Conservation (phyloP, 2,113 vertebrate genomes). For the Equus quagga region DNA sequence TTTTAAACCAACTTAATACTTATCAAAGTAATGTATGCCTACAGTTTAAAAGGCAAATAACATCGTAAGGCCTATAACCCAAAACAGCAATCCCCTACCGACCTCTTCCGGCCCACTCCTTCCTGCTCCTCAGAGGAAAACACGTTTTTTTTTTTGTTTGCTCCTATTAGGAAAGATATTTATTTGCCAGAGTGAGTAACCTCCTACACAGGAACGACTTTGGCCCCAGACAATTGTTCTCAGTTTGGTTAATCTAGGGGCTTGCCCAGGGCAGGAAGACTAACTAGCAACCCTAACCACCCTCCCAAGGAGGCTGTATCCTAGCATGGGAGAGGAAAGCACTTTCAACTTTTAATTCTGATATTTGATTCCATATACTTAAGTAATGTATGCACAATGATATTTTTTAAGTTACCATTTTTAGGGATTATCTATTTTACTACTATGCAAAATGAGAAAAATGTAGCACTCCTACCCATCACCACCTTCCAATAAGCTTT, state of each 20-base stretch:
- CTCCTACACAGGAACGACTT: neutral
- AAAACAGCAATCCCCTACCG: rapidly evolving
- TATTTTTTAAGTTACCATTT: neutral
- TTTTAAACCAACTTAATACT: neutral
- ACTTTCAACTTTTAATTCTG: neutral
- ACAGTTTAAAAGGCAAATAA: neutral
- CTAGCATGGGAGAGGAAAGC: neutral
- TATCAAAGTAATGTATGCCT: neutral
- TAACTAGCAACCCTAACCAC: neutral
- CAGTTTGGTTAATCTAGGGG: neutral
- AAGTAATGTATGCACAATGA: neutral
- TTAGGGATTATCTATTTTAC: neutral
- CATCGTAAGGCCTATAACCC: neutral
- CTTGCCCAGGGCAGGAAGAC: neutral
- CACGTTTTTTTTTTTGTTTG: neutral
- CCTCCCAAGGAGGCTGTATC: neutral
- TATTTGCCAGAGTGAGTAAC: neutral
- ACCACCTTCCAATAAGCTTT: neutral
- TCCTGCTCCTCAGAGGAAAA: neutral
- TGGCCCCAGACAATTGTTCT: neutral
- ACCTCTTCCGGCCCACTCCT: rapidly evolving
- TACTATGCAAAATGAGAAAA: neutral
- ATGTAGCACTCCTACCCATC: neutral
- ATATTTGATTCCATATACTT: neutral
- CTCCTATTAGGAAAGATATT: neutral